Evolutionary conservation across 1,140 invertebrate genomes (phyloP).

Genomic region (Stegodyphus mimosarum): DNA sequence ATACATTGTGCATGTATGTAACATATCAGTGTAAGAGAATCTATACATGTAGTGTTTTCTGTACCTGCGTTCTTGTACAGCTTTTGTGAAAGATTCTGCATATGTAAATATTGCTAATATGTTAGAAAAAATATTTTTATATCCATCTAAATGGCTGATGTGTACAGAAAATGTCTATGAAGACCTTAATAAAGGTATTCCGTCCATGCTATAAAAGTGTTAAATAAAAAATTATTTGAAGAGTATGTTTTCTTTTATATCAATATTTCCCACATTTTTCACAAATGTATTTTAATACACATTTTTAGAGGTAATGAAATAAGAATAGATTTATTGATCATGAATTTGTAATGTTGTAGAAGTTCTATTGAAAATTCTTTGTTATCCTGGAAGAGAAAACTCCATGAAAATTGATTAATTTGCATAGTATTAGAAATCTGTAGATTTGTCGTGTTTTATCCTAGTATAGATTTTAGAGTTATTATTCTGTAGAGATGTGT

Average conservation of each 20-base stretch:
- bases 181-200: conserved; percentile 34
- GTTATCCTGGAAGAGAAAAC: no score
- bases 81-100: conserved; percentile 28
- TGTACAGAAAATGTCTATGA: conserved; percentile 55
- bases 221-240: conserved; percentile 32
- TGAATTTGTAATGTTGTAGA: no score
- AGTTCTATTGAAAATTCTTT: no score
- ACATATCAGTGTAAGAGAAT: conserved; percentile 58
- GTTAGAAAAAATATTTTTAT: conserved; percentile 60
- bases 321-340: no score
- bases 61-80: conserved; percentile 45
- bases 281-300: no score
- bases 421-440: no score
- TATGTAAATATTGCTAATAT: conserved; percentile 53
- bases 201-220: conserved; percentile 47
- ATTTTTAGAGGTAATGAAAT: no score
- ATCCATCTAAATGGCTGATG: conserved; percentile 32
- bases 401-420: no score
- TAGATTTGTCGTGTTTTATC: no score
- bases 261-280: no score
- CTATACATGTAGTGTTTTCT: conserved; percentile 46
- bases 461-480: no score
- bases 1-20: conserved; percentile 47
- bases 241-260: neutral
- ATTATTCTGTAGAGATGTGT: no score